These are phyloP conservation scores for Drosophila nigricruria DNA, from an alignment of 2,888 invertebrate genomes.

Conservation along the genomic window DNA sequence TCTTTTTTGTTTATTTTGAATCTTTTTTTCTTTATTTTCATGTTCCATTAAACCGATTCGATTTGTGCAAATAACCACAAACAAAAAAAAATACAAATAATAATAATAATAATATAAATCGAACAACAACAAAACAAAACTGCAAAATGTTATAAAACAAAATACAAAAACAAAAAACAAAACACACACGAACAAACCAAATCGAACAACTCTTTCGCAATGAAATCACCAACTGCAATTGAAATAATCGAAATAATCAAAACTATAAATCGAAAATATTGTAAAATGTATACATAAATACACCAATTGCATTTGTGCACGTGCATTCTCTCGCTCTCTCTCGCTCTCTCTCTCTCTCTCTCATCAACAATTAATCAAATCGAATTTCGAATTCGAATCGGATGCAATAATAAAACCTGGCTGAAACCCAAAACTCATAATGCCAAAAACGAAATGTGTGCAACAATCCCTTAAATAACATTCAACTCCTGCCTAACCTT, in stretches of 20 bases:
- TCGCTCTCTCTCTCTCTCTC: constrained; percentile 25
- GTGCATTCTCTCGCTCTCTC: constrained; percentile 56
- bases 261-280: constrained; percentile 39
- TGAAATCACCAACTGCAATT: constrained; percentile 62
- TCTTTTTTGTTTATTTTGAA: constrained; percentile 81
- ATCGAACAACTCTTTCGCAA: constrained; percentile 45
- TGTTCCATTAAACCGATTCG: constrained; percentile 83
- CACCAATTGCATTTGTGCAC: constrained; percentile 79
- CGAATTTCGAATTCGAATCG: constrained; percentile 30
- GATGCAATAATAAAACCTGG: constrained; percentile 23
- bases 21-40: constrained; percentile 83
- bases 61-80: constrained; percentile 74
- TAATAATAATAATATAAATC: constrained; percentile 29
- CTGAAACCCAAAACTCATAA: constrained; percentile 36
- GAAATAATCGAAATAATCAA: constrained; percentile 49
- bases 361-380: constrained; percentile 55
- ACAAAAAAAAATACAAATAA: constrained; percentile 43
- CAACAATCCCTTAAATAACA: constrained; percentile 23
- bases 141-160: constrained; percentile 40
- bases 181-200: constrained; percentile 5
- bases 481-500: constrained; percentile 36
- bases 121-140: constrained; percentile 27
- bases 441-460: constrained; percentile 34
- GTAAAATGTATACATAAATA: constrained; percentile 81
- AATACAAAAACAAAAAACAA: neutral